phyloP scores from a whole-genome alignment of 1,140 invertebrate genomes.

The Cherax destructor region DNA sequence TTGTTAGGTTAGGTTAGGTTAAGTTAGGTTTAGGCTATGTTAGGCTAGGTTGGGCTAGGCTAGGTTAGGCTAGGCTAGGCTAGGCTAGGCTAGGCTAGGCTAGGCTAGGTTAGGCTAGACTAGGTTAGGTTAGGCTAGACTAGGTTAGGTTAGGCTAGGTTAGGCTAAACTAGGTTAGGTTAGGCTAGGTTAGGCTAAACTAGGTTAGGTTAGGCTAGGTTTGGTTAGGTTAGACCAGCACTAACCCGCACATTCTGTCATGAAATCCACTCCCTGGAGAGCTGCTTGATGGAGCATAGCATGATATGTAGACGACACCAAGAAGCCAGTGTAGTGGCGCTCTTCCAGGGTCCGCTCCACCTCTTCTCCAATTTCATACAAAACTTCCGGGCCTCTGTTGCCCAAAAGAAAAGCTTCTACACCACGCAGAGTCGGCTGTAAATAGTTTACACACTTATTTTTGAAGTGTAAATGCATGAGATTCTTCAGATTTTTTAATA shows the following conservation, averaged over 20 bases:
- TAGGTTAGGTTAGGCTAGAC: no score
- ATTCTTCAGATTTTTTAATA: no score
- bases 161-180: no score
- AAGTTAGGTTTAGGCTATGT: no score
- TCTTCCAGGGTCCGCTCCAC: slow-evolving; percentile 87
- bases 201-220: no score
- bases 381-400: slow-evolving; percentile 90
- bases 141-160: no score
- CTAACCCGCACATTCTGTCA: slow-evolving; percentile 77
- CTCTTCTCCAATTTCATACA: slow-evolving; percentile 89
- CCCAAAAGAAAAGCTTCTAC: slow-evolving; percentile 92
- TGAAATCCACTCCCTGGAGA: slow-evolving; percentile 82
- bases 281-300: slow-evolving; percentile 78
- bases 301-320: slow-evolving; percentile 90
- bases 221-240: neutral
- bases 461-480: neutral
- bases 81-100: no score
- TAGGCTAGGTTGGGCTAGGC: no score
- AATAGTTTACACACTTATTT: neutral
- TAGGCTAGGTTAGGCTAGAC: no score
- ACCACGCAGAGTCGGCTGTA: slow-evolving; percentile 79
- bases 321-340: slow-evolving; percentile 91
- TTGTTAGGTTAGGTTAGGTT: no score
- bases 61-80: no score
- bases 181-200: no score